Base-by-base conservation (phyloP, 2,113 vertebrate species). In the Ctenodactylus gundi region DNA sequence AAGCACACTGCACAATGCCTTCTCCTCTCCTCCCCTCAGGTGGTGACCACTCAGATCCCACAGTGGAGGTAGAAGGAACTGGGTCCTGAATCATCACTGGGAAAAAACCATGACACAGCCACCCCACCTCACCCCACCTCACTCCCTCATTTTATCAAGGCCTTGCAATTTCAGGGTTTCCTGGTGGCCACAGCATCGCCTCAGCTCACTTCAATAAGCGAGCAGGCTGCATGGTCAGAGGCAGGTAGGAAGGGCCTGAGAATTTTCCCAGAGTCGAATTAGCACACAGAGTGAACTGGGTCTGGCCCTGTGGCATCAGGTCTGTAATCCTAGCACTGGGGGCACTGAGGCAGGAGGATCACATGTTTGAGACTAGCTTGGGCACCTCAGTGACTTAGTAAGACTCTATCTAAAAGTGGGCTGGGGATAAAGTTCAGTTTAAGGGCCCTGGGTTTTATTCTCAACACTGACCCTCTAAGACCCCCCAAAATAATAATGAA, bases 11-110 rank as follows among this genome's bases (percentile, higher is more conserved):
- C 14, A 14, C 7, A 3, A 2, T 23, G 41, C 10, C 7, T 55
- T n/a, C 21, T 41, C 8, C n/a, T 5, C 53, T 44, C 49, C 62
- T 31, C 8, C 55, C 20, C 65, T 46, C 49, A 49, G 46, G 36
- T 27, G 14, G 20, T 15, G 34, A 49, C 23, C 0, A 1, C 0
- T n/a, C 4, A 58, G 64, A 49, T 46, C 31, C 73, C 25, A 3
- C 6, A 13, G 6, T 3, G 1, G 39, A 62, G 46, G 51, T 2
- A 11, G 62, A 77, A 85, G n/a, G 36, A 81, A 1, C 58, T 34
- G 1, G 3, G n/a, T 12, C 55, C 62, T 7, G 15, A 80, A 39
- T 62, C 57, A 27, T 21, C 1, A 11, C 29, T 49, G 31, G 23
- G 60, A 44, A 82, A 34, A 6, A 44, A 65, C 29, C 80, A 21